Evolutionary conservation across 1,140 invertebrate species (phyloP).

Genomic region (Achatina immaculata): DNA sequence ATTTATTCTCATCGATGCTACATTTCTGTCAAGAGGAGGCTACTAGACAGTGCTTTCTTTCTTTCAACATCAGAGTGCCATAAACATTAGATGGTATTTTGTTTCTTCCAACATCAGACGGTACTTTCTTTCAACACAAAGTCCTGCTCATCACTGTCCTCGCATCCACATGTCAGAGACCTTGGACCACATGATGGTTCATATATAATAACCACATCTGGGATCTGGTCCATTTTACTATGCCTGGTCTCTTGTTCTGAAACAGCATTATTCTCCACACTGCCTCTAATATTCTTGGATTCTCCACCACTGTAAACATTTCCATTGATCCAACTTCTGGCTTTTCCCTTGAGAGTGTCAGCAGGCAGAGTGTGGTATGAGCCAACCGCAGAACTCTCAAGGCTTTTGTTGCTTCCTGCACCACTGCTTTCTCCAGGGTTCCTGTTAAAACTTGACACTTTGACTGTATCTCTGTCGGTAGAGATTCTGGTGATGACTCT

Average conservation of each 20-base stretch:
- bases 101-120: not conserved
- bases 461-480: not conserved
- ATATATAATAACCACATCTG: slow-evolving; percentile 31
- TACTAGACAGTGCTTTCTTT: too few relatives aligned
- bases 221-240: not conserved
- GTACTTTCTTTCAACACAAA: slow-evolving; percentile 34
- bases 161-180: not conserved
- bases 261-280: not conserved
- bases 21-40: too few relatives aligned
- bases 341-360: not conserved
- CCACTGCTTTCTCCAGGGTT: not conserved
- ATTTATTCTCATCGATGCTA: too few relatives aligned
- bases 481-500: slow-evolving; percentile 13
- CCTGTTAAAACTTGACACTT: not conserved
- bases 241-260: not conserved
- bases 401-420: not conserved
- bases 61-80: too few relatives aligned
- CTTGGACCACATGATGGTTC: slow-evolving; percentile 12
- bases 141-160: not conserved
- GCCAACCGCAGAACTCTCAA: not conserved
- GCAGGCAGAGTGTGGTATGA: not conserved
- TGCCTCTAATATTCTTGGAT: not conserved
- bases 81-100: too few relatives aligned
- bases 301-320: not conserved
- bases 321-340: not conserved